Evolutionary conservation across 2,888 invertebrate species (phyloP).

Genomic region (Drosophila siamana): DNA sequence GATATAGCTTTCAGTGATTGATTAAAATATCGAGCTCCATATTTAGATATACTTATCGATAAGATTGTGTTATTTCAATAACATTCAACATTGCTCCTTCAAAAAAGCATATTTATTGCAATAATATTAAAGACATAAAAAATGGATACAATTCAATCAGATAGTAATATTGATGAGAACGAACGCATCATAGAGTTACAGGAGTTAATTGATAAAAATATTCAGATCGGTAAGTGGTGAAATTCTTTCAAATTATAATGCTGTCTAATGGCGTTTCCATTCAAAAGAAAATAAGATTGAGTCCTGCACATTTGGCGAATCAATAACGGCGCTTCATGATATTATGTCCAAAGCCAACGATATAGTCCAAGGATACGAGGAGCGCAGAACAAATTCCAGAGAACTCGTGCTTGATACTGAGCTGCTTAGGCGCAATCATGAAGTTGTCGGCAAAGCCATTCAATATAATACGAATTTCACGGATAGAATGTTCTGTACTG

Average conservation of each 20-base stretch:
- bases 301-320: conserved; percentile 43
- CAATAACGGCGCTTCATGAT: conserved; percentile 65
- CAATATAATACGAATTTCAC: conserved; percentile 78
- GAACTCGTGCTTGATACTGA: conserved; percentile 85
- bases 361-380: conserved; percentile 69
- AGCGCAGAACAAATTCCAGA: conserved; percentile 82
- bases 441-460: conserved; percentile 80
- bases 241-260: not conserved
- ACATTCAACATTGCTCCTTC: conserved; percentile 3
- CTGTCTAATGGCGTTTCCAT: not conserved
- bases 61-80: not conserved
- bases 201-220: conserved; percentile 49
- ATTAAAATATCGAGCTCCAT: not conserved
- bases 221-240: conserved; percentile 38
- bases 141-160: conserved; percentile 22
- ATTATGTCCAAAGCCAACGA: conserved; percentile 76
- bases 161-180: conserved; percentile 10
- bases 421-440: conserved; percentile 82
- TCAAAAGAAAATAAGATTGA: conserved; percentile 59
- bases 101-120: not conserved
- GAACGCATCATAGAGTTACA: conserved; percentile 41
- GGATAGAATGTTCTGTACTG: conserved; percentile 77
- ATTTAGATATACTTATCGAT: conserved; percentile 11
- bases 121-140: not conserved
- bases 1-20: not conserved